These are phyloP conservation scores for Leptosomus discolor DNA, from an alignment of 2,113 vertebrate genomes.

Conservation along the genomic window DNA sequence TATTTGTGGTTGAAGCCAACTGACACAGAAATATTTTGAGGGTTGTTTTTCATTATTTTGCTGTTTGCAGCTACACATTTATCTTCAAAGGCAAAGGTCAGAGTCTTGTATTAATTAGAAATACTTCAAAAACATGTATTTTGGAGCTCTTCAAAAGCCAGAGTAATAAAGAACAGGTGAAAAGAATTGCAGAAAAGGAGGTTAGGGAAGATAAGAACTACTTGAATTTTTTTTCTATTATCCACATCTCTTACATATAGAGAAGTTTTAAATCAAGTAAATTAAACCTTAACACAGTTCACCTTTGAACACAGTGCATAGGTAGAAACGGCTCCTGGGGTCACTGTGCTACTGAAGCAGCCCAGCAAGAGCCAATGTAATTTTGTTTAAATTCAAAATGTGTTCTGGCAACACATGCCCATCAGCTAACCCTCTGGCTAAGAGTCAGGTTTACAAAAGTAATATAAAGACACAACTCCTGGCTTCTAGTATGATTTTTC, in stretches of 20 bases:
- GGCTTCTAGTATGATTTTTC: neutral
- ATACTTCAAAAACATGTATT: neutral
- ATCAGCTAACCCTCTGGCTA: slow-evolving; percentile 16
- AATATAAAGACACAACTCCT: neutral
- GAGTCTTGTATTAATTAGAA: neutral
- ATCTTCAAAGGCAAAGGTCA: neutral
- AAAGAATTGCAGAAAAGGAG: neutral
- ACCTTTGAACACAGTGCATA: neutral
- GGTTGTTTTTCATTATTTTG: neutral
- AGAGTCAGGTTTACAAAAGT: neutral
- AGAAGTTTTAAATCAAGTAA: slow-evolving; percentile 15
- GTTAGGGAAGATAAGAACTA: neutral
- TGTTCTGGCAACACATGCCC: neutral
- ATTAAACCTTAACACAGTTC: slow-evolving; percentile 6
- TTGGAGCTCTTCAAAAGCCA: neutral
- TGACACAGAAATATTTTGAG: neutral
- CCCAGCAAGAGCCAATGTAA: neutral
- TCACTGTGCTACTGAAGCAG: slow-evolving; percentile 25
- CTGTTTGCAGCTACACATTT: neutral
- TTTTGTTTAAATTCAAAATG: neutral
- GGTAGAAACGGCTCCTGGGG: slow-evolving; percentile 23
- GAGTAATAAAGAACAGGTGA: neutral
- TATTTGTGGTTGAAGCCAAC: neutral
- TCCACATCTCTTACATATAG: neutral
- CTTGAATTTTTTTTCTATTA: neutral